These are phyloP conservation scores for Apoderus coryli DNA, from an alignment of 2,888 invertebrate genomes.

Conservation along the genomic window DNA sequence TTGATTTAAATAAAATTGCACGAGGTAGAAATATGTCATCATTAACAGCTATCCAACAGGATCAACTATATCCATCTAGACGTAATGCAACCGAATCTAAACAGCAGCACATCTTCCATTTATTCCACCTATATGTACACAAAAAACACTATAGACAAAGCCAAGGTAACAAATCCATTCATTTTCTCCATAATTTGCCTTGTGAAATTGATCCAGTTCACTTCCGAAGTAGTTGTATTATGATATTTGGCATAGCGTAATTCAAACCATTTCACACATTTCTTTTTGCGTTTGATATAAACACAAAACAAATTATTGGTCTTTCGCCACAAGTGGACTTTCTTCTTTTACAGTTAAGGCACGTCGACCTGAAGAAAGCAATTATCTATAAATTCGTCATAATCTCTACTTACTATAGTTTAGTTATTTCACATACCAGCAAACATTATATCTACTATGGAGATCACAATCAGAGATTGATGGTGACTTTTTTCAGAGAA, in stretches of 20 bases:
- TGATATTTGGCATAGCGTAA: no score
- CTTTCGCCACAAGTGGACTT: no score
- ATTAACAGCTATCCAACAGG: conserved; percentile 7
- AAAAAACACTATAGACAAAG: conserved; percentile 3
- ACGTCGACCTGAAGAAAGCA: no score
- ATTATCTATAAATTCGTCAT: no score
- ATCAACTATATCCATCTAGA: conserved; percentile 8
- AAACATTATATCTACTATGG: no score
- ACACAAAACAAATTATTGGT: no score
- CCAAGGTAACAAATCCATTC: conserved; percentile 5
- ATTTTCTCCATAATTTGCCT: conserved; percentile 6
- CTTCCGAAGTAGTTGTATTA: conserved; percentile 4
- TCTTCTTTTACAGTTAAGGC: no score
- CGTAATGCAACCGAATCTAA: conserved; percentile 4
- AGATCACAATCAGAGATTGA: no score
- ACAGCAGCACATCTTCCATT: conserved; percentile 9
- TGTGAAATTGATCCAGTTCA: conserved; percentile 6
- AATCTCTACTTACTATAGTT: no score
- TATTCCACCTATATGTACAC: conserved; percentile 10
- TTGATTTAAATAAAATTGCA: conserved; percentile 6
- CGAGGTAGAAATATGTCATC: conserved; percentile 2
- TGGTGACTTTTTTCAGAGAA: no score
- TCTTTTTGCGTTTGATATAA: no score
- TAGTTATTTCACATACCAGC: no score
- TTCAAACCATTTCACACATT: not conserved